Evolutionary conservation across 2,888 invertebrate species (phyloP).

Genomic region (Scaptomyza parva): DNA sequence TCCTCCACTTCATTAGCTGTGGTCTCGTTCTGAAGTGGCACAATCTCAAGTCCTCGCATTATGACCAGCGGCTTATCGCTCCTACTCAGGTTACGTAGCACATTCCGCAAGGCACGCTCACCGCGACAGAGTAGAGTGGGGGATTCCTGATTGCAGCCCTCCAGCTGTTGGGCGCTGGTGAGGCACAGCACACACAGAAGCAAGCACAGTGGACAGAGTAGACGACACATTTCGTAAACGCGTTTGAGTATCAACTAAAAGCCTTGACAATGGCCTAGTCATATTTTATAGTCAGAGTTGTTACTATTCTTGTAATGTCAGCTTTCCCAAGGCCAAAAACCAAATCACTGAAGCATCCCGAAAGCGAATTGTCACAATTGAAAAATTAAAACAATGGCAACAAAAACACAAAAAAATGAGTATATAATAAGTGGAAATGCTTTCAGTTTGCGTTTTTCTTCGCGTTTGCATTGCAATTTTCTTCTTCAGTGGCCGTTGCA

Average conservation of each 20-base stretch:
- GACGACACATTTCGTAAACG: slow-evolving; percentile 60
- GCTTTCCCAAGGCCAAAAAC: slow-evolving; percentile 71
- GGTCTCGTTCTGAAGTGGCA: slow-evolving; percentile 75
- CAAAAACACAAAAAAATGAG: background rate
- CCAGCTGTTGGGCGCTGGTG: slow-evolving; percentile 43
- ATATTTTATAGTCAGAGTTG: slow-evolving; percentile 66
- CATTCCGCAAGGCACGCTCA: slow-evolving; percentile 85
- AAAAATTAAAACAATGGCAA: slow-evolving; percentile 72
- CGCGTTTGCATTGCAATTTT: slow-evolving; percentile 71
- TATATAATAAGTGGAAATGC: slow-evolving; percentile 50
- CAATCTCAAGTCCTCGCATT: slow-evolving; percentile 83
- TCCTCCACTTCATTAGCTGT: slow-evolving; percentile 19
- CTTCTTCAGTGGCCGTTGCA: slow-evolving; percentile 79
- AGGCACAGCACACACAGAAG: slow-evolving; percentile 53
- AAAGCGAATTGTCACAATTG: slow-evolving; percentile 70
- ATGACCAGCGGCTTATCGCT: slow-evolving; percentile 79
- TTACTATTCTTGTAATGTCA: slow-evolving; percentile 31
- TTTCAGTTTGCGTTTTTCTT: slow-evolving; percentile 65
- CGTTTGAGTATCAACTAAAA: slow-evolving; percentile 69
- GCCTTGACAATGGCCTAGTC: slow-evolving; percentile 58
- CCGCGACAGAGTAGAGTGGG: slow-evolving; percentile 85
- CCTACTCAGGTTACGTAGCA: slow-evolving; percentile 86
- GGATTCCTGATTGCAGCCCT: slow-evolving; percentile 52
- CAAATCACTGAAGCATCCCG: slow-evolving; percentile 59
- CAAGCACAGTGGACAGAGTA: slow-evolving; percentile 23